Evolutionary conservation across 2,797 vertebrate genomes (phyloP), one percentile per base, ranked within the genome.

Genomic region (Hoplostethus atlanticus): DNA sequence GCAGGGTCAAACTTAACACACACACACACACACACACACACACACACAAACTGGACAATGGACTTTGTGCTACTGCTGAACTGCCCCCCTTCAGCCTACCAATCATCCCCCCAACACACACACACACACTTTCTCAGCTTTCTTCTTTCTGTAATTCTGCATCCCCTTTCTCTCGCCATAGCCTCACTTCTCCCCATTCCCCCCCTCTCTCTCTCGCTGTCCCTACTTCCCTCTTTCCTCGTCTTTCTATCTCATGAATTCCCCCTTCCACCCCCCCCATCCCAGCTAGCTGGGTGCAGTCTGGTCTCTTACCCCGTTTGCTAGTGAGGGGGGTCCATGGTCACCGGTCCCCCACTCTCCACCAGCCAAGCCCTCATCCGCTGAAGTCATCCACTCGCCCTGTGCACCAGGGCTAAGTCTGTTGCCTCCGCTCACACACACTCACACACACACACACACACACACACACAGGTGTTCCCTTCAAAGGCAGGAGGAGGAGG

Each of bases 281-380:
- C 70, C 73, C 11, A 79, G 76, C 71, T 61, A 72, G 52, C 25
- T 68, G 77, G 61, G 52, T 72, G 78, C 83, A 71, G 75, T 80
- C 65, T 71, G 78, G 59, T 73, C 6, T 68, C 91, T 92, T 92
- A 93, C 92, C 90, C 89, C 72, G 84, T 81, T 82, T 46, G 83
- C 83, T 85, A 89, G 76, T 79, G 84, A 85, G 88, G 87, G 84
- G 84, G 86, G 89, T 89, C 91, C 87, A 89, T 84, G 75, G 60
- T 81, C 81, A 80, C 83, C 85, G 75, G 81, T 25, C 65, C 83
- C 85, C 82, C 84, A 84, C 58, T 73, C 66, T 69, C 75, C 80
- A 61, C 72, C 79, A 55, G 79, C 69, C 77, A 76, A 84, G 63
- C 68, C 87, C 78, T 83, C 84, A 81, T 88, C 69, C 83, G 73